Base-by-base conservation (phyloP, 1,140 invertebrate species). In the Drosophila equinoxialis region DNA sequence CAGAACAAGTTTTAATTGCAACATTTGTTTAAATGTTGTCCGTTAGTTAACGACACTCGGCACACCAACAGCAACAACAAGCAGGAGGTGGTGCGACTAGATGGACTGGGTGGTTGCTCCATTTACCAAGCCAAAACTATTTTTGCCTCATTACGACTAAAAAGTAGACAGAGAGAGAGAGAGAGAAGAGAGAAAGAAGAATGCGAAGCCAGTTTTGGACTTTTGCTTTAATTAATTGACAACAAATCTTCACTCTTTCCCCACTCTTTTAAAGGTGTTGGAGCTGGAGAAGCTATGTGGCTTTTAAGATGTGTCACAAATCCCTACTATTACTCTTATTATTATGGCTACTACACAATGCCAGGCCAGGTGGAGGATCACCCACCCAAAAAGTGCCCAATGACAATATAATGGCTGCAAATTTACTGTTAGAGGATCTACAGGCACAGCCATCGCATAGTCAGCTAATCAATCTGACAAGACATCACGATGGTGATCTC, bases 401-500 rank as follows among this genome's bases (percentile, higher is more conserved):
- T 20, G 54, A 64, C 51, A 74, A 74, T 71, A 68, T 90, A 69
- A 74, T 82, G 71, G 72, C 85, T 59, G 87, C 90, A 26, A 91
- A 90, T 71, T 77, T 91, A 75, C 84, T 91, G 76, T 71, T 91
- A 77, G 87, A 91, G 74, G 79, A 83, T 72, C 73, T 91, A 67
- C 89, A 48, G 35, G 7, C 35, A 48, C 45, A 82, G 54, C 90
- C 87, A 64, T 72, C 74, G 62, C 81, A 71, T 71, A 82, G 77
- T 20, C 81, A 89, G 57, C 71, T 90, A 68, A 74, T 90, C 68
- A 92, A 92, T 83, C 79, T 94, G 71, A 94, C 93, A 41, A 86
- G 94, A 75, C 93, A 94, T 81, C 92, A 93, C 81, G 93, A 94
- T 81, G 94, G 94, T 68, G 94, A 94, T 84, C 92, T 94, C 79